Evolutionary conservation across 2,113 vertebrate genomes (phyloP), one percentile per base, ranked within the genome.

Genomic region (Pseudorhombus dupliciocellatus): DNA sequence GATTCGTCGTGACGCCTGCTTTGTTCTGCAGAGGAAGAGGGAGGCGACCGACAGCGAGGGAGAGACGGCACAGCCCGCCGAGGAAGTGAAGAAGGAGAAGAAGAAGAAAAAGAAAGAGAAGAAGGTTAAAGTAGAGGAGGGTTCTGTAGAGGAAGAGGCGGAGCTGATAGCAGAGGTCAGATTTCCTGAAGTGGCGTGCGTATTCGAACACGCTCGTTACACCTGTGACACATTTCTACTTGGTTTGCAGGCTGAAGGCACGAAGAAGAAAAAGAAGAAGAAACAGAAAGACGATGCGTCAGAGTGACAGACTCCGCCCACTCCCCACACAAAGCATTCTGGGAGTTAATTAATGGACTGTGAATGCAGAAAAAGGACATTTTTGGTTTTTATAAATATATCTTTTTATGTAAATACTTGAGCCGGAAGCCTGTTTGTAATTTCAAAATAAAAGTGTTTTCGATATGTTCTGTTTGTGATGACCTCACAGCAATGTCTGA

Each of bases 251-350:
- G 84, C 57, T 0, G 87, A 84, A 5, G 24, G 46, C 1, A 92
- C 89, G 3, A 93, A 93, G 65, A 93, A 92, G 60, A 92, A 92
- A 1, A 93, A 93, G 31, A 93, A 92, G 65, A 93, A 92, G 74
- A 92, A 92, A 82, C 54, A 44, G n/a, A 91, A 91, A 28, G 85
- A 89, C 0, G 68, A 20, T 0, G 77, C 8, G 0, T 84, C 88
- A 0, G 91, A 92, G 15, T 92, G 65, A 91, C 1, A 24, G 34
- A 52, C 63, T 54, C 34, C 0, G 15, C 61, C 64, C 58, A 30
- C 30, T 14, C 1, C 4, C 53, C 11, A 42, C 0, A 1, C 66
- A 65, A 59, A 60, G 73, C 54, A 75, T 83, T 66, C 50, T 75
- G 66, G 66, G 74, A 80, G 34, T 48, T 10, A 12, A 25, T 79